Conservation (phyloP, 2,888 invertebrate species). For the Erynnis tages region DNA sequence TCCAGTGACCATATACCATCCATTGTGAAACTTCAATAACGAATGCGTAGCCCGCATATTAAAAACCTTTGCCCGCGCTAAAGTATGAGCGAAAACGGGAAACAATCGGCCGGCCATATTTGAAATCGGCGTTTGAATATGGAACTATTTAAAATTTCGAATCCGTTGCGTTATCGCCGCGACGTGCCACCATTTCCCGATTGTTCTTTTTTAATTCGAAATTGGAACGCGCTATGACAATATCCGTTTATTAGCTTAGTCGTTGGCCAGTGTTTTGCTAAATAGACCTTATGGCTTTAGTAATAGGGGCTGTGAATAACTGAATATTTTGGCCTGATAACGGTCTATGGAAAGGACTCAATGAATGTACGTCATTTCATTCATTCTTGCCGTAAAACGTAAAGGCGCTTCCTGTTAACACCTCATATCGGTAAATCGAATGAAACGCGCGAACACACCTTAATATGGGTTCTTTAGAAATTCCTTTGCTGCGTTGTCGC, state of each 20-base stretch:
- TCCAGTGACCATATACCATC: conserved; percentile 60
- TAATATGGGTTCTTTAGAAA: conserved; percentile 5
- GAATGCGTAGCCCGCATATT: conserved; percentile 76
- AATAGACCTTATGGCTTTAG: conserved; percentile 3
- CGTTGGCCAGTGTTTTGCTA: neutral
- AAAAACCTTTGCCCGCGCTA: conserved; percentile 59
- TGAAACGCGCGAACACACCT: neutral
- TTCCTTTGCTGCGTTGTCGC: neutral
- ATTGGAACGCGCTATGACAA: conserved; percentile 39
- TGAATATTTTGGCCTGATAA: conserved; percentile 11
- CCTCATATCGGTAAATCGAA: conserved; percentile 12
- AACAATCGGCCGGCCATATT: conserved; percentile 77
- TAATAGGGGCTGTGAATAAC: neutral
- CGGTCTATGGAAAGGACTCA: conserved; percentile 11
- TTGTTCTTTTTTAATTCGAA: conserved; percentile 60
- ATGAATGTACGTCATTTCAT: conserved; percentile 18
- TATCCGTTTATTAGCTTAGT: conserved; percentile 33
- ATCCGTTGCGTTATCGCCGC: conserved; percentile 78
- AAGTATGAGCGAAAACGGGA: conserved; percentile 78
- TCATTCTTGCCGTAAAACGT: conserved; percentile 19
- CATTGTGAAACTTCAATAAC: conserved; percentile 77
- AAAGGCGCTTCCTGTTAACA: conserved; percentile 13
- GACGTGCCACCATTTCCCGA: conserved; percentile 76
- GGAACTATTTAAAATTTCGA: conserved; percentile 81
- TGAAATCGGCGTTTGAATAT: conserved; percentile 74